Evolutionary conservation across 2,113 vertebrate genomes (phyloP), one percentile per base, ranked within the genome.

Genomic region (Nettapus auritus): DNA sequence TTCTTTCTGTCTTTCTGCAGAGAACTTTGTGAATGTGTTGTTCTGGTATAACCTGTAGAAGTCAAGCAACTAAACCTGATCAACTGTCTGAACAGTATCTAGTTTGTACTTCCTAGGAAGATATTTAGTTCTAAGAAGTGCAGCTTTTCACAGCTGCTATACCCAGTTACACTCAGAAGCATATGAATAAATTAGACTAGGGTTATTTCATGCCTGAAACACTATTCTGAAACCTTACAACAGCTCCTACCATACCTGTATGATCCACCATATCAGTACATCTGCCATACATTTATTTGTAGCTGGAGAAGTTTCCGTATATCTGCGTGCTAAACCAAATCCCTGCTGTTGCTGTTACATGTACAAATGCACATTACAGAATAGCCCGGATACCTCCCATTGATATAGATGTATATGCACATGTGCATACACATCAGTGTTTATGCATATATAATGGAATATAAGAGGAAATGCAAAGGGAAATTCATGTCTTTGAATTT

Each of bases 171-270:
- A 21, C n/a, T 90, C 69, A 22, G 57, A 82, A 89, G 52, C 46
- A 64, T 52, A 42, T 0, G 2, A 38, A 64, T 87, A 89, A 89
- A 89, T 87, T 84, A 82, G 15, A 33, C 82, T 42, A 64, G 76
- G 13, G 29, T 82, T 88, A 68, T 91, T 93, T 94, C 48, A 87
- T 87, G 78, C 56, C 78, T 78, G 62, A 92, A 95, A 84, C 25
- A 52, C 31, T 62, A 26, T 77, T 28, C 40, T 57, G 71, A 86
- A 88, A 74, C 1, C 11, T 74, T 68, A 40, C 28, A 84, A 46
- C 19, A 73, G 48, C 15, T 85, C 71, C 66, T 68, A 84, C 33
- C 70, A 55, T 31, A 56, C 62, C 11, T 34, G 76, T 68, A 59
- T 68, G 38, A 48, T 56, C 40, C 42, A 46, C 1, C 2, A 11